A percentile compares a stretch with the other conserved stretches of the same genome.
Conservation (phyloP, 2,113 vertebrate genomes). For the Rhineura floridana region DNA sequence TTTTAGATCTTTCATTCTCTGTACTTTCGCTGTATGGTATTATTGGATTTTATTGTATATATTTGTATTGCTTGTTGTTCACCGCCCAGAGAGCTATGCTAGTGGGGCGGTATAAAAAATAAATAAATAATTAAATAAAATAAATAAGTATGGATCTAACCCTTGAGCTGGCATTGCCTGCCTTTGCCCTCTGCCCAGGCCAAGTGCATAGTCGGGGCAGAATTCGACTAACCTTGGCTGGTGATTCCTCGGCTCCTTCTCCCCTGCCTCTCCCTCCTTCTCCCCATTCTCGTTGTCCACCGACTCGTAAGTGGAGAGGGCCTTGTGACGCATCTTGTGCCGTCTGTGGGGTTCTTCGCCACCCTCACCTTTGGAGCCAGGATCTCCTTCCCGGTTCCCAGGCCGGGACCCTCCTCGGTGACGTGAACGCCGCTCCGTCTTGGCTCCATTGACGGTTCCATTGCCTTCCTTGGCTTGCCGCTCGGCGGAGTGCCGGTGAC, state of each 20-base stretch:
- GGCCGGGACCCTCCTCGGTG: slow-evolving; percentile 80
- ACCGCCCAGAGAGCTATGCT: too few relatives aligned
- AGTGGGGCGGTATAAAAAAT: too few relatives aligned
- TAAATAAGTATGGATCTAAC: background rate
- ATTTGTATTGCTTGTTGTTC: too few relatives aligned
- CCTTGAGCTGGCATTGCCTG: background rate
- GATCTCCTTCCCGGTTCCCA: slow-evolving; percentile 76
- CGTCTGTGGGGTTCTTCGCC: slow-evolving; percentile 79
- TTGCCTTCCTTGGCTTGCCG: slow-evolving; percentile 82
- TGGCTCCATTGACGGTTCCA: slow-evolving; percentile 65
- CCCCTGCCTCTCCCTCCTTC: slow-evolving; percentile 65
- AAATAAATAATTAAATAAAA: too few relatives aligned
- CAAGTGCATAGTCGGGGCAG: background rate
- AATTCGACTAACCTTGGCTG: slow-evolving; percentile 79
- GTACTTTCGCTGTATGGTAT: too few relatives aligned
- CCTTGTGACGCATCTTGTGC: slow-evolving; percentile 80
- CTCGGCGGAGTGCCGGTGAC: slow-evolving; percentile 81
- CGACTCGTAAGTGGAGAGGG: slow-evolving; percentile 68
- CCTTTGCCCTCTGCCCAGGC: too few relatives aligned
- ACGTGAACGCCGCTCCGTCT: slow-evolving; percentile 77
- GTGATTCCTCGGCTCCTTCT: slow-evolving; percentile 71
- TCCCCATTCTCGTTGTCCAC: slow-evolving; percentile 78
- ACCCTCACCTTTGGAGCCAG: slow-evolving; percentile 64
- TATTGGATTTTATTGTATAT: too few relatives aligned
- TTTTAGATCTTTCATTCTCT: too few relatives aligned